Conservation (phyloP, 2,797 vertebrate genomes). For the Poeciliopsis infans region DNA sequence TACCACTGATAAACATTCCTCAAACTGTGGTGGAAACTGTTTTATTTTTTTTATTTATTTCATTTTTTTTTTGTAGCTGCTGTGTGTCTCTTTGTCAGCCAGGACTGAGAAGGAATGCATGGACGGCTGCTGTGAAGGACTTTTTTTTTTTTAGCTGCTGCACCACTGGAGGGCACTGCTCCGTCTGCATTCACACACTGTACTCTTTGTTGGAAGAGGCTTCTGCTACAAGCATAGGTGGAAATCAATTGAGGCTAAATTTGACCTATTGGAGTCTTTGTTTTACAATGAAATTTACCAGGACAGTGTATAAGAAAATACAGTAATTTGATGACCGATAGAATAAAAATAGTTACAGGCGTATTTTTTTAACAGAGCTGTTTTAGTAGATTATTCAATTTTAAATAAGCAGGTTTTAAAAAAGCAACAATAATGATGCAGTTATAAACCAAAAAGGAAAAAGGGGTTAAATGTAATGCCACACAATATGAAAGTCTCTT, state of each 20-base stretch:
- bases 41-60: slow-evolving; percentile 11
- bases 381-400: background rate
- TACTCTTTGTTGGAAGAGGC: slow-evolving; percentile 64
- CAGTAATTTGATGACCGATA: background rate
- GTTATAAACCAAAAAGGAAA: background rate
- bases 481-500: slow-evolving; percentile 59
- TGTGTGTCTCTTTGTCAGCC: slow-evolving; percentile 76
- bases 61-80: slow-evolving; percentile 43
- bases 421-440: background rate
- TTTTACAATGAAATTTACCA: background rate
- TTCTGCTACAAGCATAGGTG: slow-evolving; percentile 36
- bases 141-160: slow-evolving; percentile 35
- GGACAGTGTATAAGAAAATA: background rate
- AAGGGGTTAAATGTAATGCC: background rate
- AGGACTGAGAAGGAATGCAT: slow-evolving; percentile 56
- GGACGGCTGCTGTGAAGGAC: slow-evolving; percentile 43
- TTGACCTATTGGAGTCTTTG: slow-evolving; percentile 20
- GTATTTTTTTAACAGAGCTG: background rate
- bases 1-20: slow-evolving; percentile 80
- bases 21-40: slow-evolving; percentile 76
- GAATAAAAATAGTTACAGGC: background rate
- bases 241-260: slow-evolving; percentile 29
- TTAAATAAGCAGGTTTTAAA: background rate
- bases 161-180: slow-evolving; percentile 83
- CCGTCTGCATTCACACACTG: slow-evolving; percentile 66